Evolutionary conservation across 2,888 invertebrate genomes (phyloP), one percentile per base, ranked within the genome.

Genomic region (Papilio demoleus): DNA sequence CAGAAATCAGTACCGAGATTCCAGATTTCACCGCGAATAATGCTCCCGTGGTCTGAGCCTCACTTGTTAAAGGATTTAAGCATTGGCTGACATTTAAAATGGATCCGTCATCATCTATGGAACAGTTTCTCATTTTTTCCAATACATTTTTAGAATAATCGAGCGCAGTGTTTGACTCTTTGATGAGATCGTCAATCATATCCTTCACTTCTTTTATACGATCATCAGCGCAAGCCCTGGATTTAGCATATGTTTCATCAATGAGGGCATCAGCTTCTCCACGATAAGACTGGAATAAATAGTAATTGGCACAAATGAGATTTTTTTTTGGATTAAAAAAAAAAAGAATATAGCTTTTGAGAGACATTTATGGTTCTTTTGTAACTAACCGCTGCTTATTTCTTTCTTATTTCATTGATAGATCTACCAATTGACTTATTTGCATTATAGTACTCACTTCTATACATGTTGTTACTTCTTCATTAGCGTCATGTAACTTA

Each of bases 71-170:
- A 5, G 74, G 61, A 45, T 83, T 87, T 24, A 92, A 77, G 60
- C 92, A 92, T 8, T 84, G 70, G 1, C 88, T 88, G 4, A 81
- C 75, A 1, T 76, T 74, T 3, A 87, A 70, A 5, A 90, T 70
- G 66, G 80, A 83, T 2, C 75, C 76, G 60, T 72, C 70, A 38
- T 77, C 77, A 1, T 77, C 74, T 9, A 78, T 77, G 0, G 84
- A 81, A 65, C 92, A 92, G 47, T 79, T 78, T 62, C 77, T 84
- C 83, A 91, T 84, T 12, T 86, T 80, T 0, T 76, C 80, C n/a
- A 87, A 19, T 53, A 85, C 82, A 1, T 65, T 70, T 36, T 78
- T 77, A 0, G 84, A 80, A 64, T 79, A 82, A 0, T 76, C 76
- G 1, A 84, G 71, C 0, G 87, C 87, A 0, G 76, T 76, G 4